Base-by-base conservation (phyloP, 2,797 vertebrate genomes). In the Sebastolobus altivelis region DNA sequence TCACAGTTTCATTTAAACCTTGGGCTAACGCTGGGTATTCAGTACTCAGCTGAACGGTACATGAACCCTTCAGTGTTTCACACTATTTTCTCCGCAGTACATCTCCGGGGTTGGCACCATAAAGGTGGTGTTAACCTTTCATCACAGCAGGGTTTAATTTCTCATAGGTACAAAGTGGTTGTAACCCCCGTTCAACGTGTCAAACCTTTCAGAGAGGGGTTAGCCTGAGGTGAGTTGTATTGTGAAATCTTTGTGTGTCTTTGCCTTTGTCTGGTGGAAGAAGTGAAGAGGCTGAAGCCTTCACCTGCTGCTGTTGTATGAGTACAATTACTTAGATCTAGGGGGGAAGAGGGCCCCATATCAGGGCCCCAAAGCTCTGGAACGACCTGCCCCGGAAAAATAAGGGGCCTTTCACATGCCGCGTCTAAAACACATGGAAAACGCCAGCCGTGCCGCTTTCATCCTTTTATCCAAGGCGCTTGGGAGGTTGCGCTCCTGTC, bases 171-270 rank as follows among this genome's bases (percentile, higher is more conserved):
- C 61, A 62, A 69, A 35, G 40, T 0, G 1, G 22, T 20, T 1
- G 31, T 80, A 75, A 73, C 33, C 56, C 20, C 2, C 5, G 6
- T 35, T 72, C 38, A 77, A 46, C 74, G 37, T 14, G 65, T 61
- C 37, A 72, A 65, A 66, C 18, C 35, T 7, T 7, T 82, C 58
- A 62, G 43, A 77, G 29, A 66, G 25, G 60, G 73, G 80, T 83
- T 37, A 80, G 65, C 56, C 67, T 16, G 81, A 79, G 71, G 81
- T 84, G 55, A 59, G 6, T 2, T 8, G 20, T 11, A 65, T 13
- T 27, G 33, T 59, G 10, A 63, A 52, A 67, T 54, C 60, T 29
- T 29, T 8, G 16, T n/a, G 22, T 43, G n/a, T 66, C 37, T 66
- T 52, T 43, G 31, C 29, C 22, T 49, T 54, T 31, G 25, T 52